Evolutionary conservation across 2,888 invertebrate genomes (phyloP).

Genomic region (Nymphalis urticae): DNA sequence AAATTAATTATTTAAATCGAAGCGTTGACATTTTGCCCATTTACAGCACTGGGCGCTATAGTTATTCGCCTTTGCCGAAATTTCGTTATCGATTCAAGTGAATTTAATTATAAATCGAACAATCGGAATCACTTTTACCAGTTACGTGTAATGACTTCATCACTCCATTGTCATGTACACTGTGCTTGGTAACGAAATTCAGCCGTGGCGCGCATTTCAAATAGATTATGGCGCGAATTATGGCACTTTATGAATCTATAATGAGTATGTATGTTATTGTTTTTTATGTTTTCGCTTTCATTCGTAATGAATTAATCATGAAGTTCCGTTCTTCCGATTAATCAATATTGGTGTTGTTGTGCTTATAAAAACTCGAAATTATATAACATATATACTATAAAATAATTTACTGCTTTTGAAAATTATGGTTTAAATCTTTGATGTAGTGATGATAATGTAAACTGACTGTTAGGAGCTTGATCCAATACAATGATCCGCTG

Average conservation of each 20-base stretch:
- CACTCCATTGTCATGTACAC: conserved; percentile 45
- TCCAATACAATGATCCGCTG: no score
- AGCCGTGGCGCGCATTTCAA: conserved; percentile 41
- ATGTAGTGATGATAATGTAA: no score
- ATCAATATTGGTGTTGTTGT: not conserved
- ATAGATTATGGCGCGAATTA: conserved; percentile 31
- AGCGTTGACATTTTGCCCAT: conserved; percentile 5
- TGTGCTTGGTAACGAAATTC: conserved; percentile 51
- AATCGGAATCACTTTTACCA: conserved; percentile 48
- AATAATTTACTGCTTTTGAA: no score
- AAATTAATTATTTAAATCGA: not conserved
- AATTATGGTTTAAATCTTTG: no score
- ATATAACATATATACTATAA: no score
- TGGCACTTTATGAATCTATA: conserved; percentile 43
- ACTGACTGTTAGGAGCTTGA: no score
- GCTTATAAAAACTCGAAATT: not conserved
- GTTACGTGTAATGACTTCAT: conserved; percentile 61
- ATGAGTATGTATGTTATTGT: conserved; percentile 41
- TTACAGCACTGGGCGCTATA: not conserved
- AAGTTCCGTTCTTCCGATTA: conserved; percentile 30
- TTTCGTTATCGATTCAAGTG: conserved; percentile 15
- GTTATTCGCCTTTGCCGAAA: conserved; percentile 30
- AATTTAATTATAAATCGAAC: conserved; percentile 31
- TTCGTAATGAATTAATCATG: conserved; percentile 23
- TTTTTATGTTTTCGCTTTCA: conserved; percentile 42